Evolutionary conservation across 2,888 invertebrate species (phyloP), one percentile per base, ranked within the genome.

Genomic region (Coenonympha arcania): DNA sequence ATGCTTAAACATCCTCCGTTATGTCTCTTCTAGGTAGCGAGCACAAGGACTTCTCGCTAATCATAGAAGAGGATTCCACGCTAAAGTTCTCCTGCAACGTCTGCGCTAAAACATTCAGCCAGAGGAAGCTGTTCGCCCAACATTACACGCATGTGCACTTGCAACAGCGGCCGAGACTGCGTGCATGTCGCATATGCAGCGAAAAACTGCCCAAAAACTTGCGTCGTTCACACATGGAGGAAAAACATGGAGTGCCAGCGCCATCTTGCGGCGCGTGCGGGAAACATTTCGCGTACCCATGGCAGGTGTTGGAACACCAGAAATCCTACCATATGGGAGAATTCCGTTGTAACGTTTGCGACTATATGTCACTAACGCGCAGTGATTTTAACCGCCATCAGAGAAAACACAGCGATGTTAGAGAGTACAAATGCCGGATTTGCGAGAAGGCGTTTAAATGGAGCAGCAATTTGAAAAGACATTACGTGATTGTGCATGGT

Each of bases 301-400:
- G n/a, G 28, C 60, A 71, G n/a, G 65, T 79, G 2, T 41, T 71
- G 3, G 59, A 63, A 13, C 79, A 79, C 33, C 77, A 77, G 13
- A 71, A 69, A 51, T 69, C 66, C 36, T 68, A 68, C 0, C 79
- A 79, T 20, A 73, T 78, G 73, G 69, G 69, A 0, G 75, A 73
- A 31, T 73, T 24, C 39, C 22, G 24, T 1, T 39, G 39, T 5
- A 24, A 39, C 2, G 59, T 9, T 0, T 39, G 39, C 9, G 4
- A 24, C 6, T 9, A 24, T n/a, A n/a, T n/a, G n/a, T n/a, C n/a
- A n/a, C n/a, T n/a, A n/a, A n/a, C n/a, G n/a, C n/a, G n/a, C n/a
- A n/a, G n/a, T n/a, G n/a, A n/a, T n/a, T n/a, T n/a, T n/a, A n/a
- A n/a, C n/a, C n/a, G n/a, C n/a, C n/a, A n/a, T n/a, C n/a, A n/a